Evolutionary conservation across 2,888 invertebrate species (phyloP).

Genomic region (Acleris emargana): DNA sequence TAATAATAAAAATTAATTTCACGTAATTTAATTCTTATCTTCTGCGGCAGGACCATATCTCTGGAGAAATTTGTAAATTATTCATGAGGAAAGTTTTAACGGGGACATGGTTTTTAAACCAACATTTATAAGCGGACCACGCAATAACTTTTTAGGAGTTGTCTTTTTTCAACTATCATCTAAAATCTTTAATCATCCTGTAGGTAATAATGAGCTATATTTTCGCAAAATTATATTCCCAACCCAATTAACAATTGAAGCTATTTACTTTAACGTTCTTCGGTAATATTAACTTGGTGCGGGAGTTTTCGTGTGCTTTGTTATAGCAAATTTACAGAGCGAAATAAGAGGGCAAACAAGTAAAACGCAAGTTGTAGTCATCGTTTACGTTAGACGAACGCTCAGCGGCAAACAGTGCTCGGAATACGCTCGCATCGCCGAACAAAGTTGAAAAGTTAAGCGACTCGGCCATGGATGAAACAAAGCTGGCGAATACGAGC

Average conservation of each 20-base stretch:
- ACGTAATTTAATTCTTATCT: slow-evolving; percentile 81
- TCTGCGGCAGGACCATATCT: slow-evolving; percentile 77
- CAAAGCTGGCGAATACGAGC: slow-evolving; percentile 4
- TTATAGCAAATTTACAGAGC: slow-evolving; percentile 63
- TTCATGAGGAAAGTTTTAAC: slow-evolving; percentile 82
- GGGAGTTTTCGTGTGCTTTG: slow-evolving; percentile 57
- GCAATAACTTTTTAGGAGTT: slow-evolving; percentile 59
- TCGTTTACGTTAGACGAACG: slow-evolving; percentile 69
- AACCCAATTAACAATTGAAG: slow-evolving; percentile 39
- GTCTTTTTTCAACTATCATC: slow-evolving; percentile 28
- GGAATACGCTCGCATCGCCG: slow-evolving; percentile 58
- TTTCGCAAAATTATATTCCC: slow-evolving; percentile 25
- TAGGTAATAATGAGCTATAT: not conserved
- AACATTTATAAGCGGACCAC: slow-evolving; percentile 75
- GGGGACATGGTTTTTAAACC: slow-evolving; percentile 81
- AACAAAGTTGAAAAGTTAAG: slow-evolving; percentile 62
- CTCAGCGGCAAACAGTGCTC: slow-evolving; percentile 58
- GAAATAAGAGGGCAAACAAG: slow-evolving; percentile 69
- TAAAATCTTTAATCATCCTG: not conserved
- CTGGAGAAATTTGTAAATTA: slow-evolving; percentile 80
- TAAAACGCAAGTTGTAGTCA: slow-evolving; percentile 59
- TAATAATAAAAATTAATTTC: slow-evolving; percentile 77
- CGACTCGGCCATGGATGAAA: slow-evolving; percentile 41
- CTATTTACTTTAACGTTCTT: slow-evolving; percentile 47
- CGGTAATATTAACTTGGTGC: slow-evolving; percentile 49